Percentiles rank a stretch among this genome's conserved stretches.
Evolutionary conservation across 2,113 vertebrate genomes (phyloP).

Genomic region (Meleagris gallopavo): DNA sequence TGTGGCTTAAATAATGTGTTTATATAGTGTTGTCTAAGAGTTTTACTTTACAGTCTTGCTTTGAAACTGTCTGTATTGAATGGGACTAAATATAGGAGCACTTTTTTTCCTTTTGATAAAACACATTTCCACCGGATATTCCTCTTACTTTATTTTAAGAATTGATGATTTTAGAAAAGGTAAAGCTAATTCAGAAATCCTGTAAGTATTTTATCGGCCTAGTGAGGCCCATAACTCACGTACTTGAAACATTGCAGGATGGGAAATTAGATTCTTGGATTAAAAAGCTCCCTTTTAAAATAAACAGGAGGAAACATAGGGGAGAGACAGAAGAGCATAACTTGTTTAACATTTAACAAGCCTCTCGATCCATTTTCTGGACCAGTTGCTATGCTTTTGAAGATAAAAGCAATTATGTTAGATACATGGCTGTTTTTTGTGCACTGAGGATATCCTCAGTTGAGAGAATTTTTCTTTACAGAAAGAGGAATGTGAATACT

Average conservation of each 20-base stretch:
- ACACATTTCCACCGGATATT: constrained; percentile 54
- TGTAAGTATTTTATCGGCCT: constrained; percentile 68
- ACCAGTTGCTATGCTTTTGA: constrained; percentile 45
- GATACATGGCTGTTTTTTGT: not conserved
- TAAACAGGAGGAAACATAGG: constrained; percentile 69
- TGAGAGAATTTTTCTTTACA: constrained; percentile 19
- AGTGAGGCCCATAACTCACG: constrained; percentile 53
- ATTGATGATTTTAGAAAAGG: constrained; percentile 55
- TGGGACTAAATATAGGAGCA: constrained; percentile 34
- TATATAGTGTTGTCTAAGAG: constrained; percentile 7
- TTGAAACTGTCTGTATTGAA: constrained; percentile 20
- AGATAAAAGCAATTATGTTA: constrained; percentile 37
- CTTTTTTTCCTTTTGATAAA: constrained; percentile 56
- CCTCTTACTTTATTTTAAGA: constrained; percentile 52
- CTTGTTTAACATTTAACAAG: constrained; percentile 71
- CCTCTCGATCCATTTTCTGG: constrained; percentile 49
- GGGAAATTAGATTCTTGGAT: constrained; percentile 67
- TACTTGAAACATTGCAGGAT: constrained; percentile 60
- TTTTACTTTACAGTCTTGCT: constrained; percentile 32
- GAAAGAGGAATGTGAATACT: constrained; percentile 13
- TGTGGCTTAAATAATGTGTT: constrained; percentile 64
- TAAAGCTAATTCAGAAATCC: constrained; percentile 64
- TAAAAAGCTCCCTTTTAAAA: constrained; percentile 68
- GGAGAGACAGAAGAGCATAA: constrained; percentile 35
- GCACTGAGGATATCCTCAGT: not conserved